Evolutionary conservation across 2,888 invertebrate genomes (phyloP).

Genomic region (Mesopsocus fuscifrons): DNA sequence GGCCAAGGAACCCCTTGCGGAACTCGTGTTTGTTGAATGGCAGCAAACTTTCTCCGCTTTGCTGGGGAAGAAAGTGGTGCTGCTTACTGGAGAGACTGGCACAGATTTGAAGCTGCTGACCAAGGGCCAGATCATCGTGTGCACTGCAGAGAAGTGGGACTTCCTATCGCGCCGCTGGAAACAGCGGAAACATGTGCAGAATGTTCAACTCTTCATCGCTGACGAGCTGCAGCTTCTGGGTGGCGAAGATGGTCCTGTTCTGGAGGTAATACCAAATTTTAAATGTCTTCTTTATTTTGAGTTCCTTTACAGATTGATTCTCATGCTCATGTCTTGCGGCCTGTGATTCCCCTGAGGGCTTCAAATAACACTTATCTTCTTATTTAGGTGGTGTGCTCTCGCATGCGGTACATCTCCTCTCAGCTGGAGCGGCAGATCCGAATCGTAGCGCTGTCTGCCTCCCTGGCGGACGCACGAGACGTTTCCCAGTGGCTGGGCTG

Average conservation of each 20-base stretch:
- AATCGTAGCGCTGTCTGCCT: conserved; percentile 84
- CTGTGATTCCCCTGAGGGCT: too few species aligned
- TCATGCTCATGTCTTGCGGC: too few species aligned
- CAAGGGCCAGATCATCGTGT: conserved; percentile 89
- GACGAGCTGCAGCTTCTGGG: conserved; percentile 82
- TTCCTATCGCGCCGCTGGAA: conserved; percentile 97
- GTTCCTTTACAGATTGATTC: too few species aligned
- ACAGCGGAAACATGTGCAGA: conserved; percentile 95
- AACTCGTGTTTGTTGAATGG: conserved; percentile 82
- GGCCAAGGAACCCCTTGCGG: conserved; percentile 80
- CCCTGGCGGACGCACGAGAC: conserved; percentile 87
- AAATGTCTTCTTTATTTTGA: too few species aligned
- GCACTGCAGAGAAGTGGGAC: conserved; percentile 98
- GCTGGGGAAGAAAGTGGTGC: conserved; percentile 70
- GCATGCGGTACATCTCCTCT: conserved; percentile 88
- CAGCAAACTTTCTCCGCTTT: conserved; percentile 64
- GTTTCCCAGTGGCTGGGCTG: conserved; percentile 94
- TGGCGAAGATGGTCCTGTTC: conserved; percentile 78
- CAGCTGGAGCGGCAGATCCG: conserved; percentile 80
- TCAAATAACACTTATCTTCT: too few species aligned
- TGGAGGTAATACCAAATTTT: too few species aligned
- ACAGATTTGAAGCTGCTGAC: conserved; percentile 76
- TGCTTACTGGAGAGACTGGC: conserved; percentile 91
- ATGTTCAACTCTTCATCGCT: conserved; percentile 86
- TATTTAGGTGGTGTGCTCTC: conserved; percentile 78